These are phyloP conservation scores for Drosophila recens DNA, from an alignment of 2,888 invertebrate genomes.

Conservation along the genomic window DNA sequence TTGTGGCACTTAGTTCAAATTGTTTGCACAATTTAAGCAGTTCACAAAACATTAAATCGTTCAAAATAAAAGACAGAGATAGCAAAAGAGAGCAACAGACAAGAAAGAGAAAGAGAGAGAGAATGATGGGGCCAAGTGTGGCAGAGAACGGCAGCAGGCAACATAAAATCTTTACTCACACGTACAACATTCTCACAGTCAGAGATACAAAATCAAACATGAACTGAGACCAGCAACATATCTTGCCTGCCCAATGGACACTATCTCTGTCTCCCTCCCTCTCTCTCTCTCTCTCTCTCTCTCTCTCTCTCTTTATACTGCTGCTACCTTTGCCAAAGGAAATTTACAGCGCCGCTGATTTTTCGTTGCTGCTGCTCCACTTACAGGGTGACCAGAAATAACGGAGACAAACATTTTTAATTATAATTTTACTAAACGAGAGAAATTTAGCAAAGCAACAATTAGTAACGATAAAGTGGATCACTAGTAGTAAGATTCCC, in stretches of 20 bases:
- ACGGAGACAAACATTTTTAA: too few relatives aligned
- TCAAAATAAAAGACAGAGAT: conserved; percentile 57
- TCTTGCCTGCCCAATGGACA: conserved; percentile 28
- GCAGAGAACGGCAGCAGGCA: conserved; percentile 31
- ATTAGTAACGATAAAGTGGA: too few relatives aligned
- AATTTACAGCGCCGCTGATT: conserved; percentile 71
- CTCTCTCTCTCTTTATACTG: conserved; percentile 8
- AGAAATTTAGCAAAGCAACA: too few relatives aligned
- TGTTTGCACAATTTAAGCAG: conserved; percentile 81
- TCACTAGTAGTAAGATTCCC: too few relatives aligned
- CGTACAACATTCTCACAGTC: conserved; percentile 65
- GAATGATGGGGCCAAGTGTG: conserved; percentile 2
- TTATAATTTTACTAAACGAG: too few relatives aligned
- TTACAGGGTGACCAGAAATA: too few relatives aligned
- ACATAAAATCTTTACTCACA: conserved; percentile 54
- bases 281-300: conserved; percentile 3
- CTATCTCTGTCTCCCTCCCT: conserved; percentile 3
- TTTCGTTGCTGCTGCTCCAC: conserved; percentile 66
- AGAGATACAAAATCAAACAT: conserved; percentile 57
- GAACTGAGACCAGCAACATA: conserved; percentile 33
- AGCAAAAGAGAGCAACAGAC: not conserved
- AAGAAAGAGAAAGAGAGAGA: conserved; percentile 14
- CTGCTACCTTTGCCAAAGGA: conserved; percentile 58
- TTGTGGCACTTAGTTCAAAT: conserved; percentile 77
- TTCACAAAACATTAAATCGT: conserved; percentile 81